Evolutionary conservation across 2,797 vertebrate genomes (phyloP).

Genomic region (Hyperoplus immaculatus): DNA sequence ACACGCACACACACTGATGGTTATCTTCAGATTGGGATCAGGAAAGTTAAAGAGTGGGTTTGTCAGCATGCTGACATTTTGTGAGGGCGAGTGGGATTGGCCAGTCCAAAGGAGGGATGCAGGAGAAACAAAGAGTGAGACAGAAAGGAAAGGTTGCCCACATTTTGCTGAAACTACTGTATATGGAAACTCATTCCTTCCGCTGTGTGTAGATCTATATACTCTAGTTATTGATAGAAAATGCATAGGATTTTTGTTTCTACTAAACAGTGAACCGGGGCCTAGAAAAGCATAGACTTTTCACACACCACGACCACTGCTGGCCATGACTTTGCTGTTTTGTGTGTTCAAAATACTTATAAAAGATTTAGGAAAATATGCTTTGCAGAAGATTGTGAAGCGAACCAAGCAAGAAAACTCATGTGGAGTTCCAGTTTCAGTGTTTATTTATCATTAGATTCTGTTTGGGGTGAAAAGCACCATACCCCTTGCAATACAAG

Average conservation of each 20-base stretch:
- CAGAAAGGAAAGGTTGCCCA: constrained; percentile 31
- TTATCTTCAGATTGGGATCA: constrained; percentile 60
- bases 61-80: constrained; percentile 33
- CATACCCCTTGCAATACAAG: background rate
- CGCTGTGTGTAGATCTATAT: background rate
- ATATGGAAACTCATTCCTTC: constrained; percentile 13
- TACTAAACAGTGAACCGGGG: background rate
- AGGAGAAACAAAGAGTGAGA: constrained; percentile 32
- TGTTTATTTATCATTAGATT: background rate
- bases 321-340: background rate
- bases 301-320: background rate
- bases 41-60: constrained; percentile 33
- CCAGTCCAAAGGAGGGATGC: constrained; percentile 19
- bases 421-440: background rate
- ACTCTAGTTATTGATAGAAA: too few species aligned
- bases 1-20: constrained; percentile 28
- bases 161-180: constrained; percentile 22
- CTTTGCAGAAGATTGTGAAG: background rate
- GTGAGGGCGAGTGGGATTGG: constrained; percentile 26
- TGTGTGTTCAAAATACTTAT: background rate
- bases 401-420: background rate
- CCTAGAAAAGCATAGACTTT: background rate
- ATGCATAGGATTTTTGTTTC: background rate
- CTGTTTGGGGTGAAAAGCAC: background rate
- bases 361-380: background rate